Evolutionary conservation across 2,888 invertebrate genomes (phyloP).

Genomic region (Petrophora chlorosata): DNA sequence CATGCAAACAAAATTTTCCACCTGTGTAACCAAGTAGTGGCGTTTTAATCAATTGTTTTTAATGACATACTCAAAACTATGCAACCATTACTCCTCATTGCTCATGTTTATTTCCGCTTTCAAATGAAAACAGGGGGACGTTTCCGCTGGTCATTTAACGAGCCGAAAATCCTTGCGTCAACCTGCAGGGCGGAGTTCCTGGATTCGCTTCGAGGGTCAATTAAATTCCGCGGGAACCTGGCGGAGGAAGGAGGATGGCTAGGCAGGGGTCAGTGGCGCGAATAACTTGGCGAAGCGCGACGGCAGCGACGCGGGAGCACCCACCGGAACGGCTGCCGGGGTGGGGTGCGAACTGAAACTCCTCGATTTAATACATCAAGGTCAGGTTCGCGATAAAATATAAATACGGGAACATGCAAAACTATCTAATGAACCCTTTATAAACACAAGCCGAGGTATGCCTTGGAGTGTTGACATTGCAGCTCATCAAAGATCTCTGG

Average conservation of each 20-base stretch:
- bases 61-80: neutral
- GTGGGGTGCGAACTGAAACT: constrained; percentile 55
- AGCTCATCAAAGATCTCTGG: too few species aligned
- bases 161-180: constrained; percentile 46
- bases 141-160: constrained; percentile 38
- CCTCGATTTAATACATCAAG: constrained; percentile 38
- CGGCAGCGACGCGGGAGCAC: constrained; percentile 50
- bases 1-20: constrained; percentile 71
- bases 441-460: too few species aligned
- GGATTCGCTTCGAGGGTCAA: constrained; percentile 16
- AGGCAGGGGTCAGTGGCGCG: constrained; percentile 56
- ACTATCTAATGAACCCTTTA: too few species aligned
- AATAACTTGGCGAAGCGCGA: constrained; percentile 56
- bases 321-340: constrained; percentile 56
- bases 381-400: constrained; percentile 26
- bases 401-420: too few species aligned
- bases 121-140: neutral
- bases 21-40: constrained; percentile 57
- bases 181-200: constrained; percentile 38
- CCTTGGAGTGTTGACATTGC: too few species aligned
- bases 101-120: neutral
- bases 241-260: constrained; percentile 28
- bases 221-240: constrained; percentile 21
- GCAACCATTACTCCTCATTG: neutral
- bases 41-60: constrained; percentile 3